Evolutionary conservation across 2,113 vertebrate genomes (phyloP), one percentile per base, ranked within the genome.

Genomic region (Regulus satrapa): DNA sequence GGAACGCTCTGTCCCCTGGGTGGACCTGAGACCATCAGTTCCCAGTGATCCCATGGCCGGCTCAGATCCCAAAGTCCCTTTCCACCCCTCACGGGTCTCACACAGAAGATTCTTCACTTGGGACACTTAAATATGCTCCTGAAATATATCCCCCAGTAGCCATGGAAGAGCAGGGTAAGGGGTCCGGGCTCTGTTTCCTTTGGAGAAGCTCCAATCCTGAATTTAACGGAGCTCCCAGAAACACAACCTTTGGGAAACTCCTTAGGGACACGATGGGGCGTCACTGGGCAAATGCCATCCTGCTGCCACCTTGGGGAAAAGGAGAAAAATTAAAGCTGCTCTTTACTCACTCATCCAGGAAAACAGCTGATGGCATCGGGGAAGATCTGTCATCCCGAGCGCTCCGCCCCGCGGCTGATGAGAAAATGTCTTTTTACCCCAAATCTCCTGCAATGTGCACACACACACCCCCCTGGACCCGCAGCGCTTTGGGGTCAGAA

Each of bases 381-480:
- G 38, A 75, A 76, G 15, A 59, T 52, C 52, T 2, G 3, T 17
- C 45, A 43, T 1, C 12, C 1, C 0, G 3, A 19, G 28, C 1
- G 24, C 31, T 62, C 63, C 77, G 69, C 38, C 38, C 59, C 43
- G 55, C 3, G 7, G 32, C 54, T 41, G 80, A 18, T 8, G 77
- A 14, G 34, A 54, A 84, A 66, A 77, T 3, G 26, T 51, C 38
- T 43, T 15, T 76, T 46, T 6, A 31, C 12, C 19, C 5, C 48
- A 41, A 41, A 78, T 40, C 8, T 40, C 56, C 75, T 32, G 26
- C 43, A 41, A 26, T 1, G 29, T 8, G 9, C 11, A 3, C 32
- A 46, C 3, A n/a, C n/a, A n/a, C n/a, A n/a, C n/a, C n/a, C n/a
- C 68, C 32, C 51, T 9, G 1, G 2, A 43, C 32, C 32, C 6